These are phyloP conservation scores for Xylota sylvarum DNA, from an alignment of 2,888 invertebrate genomes.

Conservation along the genomic window DNA sequence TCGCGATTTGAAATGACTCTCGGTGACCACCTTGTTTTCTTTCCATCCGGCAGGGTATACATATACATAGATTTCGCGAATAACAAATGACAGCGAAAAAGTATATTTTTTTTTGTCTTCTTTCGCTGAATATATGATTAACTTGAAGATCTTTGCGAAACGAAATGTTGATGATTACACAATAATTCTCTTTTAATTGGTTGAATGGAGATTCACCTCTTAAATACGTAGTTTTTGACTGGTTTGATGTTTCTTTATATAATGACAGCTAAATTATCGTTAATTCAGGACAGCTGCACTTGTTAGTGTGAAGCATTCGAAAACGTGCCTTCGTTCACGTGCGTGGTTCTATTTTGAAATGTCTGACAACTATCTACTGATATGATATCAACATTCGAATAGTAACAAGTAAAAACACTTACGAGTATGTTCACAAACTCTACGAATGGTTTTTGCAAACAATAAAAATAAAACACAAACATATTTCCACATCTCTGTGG, in stretches of 20 bases:
- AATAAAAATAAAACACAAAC: not conserved
- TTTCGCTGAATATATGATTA: conserved; percentile 24
- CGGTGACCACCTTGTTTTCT: conserved; percentile 2
- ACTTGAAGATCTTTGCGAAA: conserved; percentile 31
- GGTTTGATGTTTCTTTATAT: conserved; percentile 6
- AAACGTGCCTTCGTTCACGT: conserved; percentile 2
- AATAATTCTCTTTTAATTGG: conserved; percentile 32
- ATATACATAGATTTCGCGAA: conserved; percentile 8
- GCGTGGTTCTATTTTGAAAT: not conserved
- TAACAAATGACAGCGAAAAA: conserved; percentile 23
- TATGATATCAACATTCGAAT: not conserved
- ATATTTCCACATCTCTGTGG: conserved; percentile 1
- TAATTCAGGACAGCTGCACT: not conserved
- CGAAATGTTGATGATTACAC: conserved; percentile 36
- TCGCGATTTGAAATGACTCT: conserved; percentile 27
- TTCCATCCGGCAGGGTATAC: not conserved
- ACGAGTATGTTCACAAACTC: conserved; percentile 1
- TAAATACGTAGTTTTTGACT: not conserved
- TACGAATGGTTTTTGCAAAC: not conserved
- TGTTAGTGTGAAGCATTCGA: not conserved
- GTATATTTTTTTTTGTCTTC: not conserved
- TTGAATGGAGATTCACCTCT: conserved; percentile 24
- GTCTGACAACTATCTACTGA: not conserved
- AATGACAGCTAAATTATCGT: not conserved
- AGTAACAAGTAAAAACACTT: not conserved